Evolutionary conservation across 1,140 invertebrate genomes (phyloP).

Genomic region (Glomeris maerens): DNA sequence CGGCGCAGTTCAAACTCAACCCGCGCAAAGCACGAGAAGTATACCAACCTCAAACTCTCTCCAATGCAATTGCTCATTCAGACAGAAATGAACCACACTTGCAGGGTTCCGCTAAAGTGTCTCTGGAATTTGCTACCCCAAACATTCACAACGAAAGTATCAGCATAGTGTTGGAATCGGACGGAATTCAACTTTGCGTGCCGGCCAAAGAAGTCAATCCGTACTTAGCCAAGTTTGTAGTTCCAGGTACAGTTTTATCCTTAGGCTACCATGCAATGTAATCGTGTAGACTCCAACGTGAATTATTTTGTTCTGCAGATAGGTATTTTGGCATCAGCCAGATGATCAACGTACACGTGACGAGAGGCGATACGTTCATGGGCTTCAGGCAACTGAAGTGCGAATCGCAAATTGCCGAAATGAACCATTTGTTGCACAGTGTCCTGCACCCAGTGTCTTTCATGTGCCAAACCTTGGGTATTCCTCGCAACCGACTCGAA

Average conservation of each 20-base stretch:
- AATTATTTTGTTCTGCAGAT: slow-evolving; percentile 9
- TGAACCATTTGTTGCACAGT: slow-evolving; percentile 60
- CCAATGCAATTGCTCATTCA: not conserved
- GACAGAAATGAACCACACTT: not conserved
- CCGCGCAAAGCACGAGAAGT: slow-evolving; percentile 67
- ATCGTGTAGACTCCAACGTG: too few relatives aligned
- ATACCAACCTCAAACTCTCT: slow-evolving; percentile 45
- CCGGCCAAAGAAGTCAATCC: slow-evolving; percentile 16
- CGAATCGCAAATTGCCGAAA: slow-evolving; percentile 60
- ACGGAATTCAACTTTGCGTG: slow-evolving; percentile 13
- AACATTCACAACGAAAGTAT: slow-evolving; percentile 6
- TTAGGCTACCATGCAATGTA: too few relatives aligned
- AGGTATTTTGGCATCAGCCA: slow-evolving; percentile 54
- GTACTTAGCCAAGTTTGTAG: slow-evolving; percentile 18
- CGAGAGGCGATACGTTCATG: slow-evolving; percentile 57
- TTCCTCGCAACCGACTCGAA: slow-evolving; percentile 55
- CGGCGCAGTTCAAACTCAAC: slow-evolving; percentile 54
- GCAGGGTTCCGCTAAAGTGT: not conserved
- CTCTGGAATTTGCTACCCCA: not conserved
- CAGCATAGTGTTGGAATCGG: slow-evolving; percentile 12
- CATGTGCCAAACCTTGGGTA: slow-evolving; percentile 71
- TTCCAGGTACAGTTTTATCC: too few relatives aligned
- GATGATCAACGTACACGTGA: slow-evolving; percentile 58
- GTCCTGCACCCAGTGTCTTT: slow-evolving; percentile 67
- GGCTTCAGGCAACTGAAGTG: slow-evolving; percentile 67